phyloP scores from a whole-genome alignment of 2,113 vertebrate species.

The zebrafish (Danio rerio) region GRCz12tu NC_133196.1:18437501-18438000 shows the following conservation, averaged over 20 bases:
- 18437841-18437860: neutral
- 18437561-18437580: constrained; percentile 11
- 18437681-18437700: neutral
- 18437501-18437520: constrained; percentile 53
- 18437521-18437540: constrained; percentile 70
- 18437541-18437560: constrained; percentile 55
- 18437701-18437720: constrained; percentile 11
- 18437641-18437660: neutral
- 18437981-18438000: no score
- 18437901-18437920: neutral
- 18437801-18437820: constrained; percentile 6
- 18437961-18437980: no score
- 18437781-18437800: constrained; percentile 40
- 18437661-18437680: neutral
- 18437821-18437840: constrained; percentile 39
- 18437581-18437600: constrained; percentile 1
- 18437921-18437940: no score
- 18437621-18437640: constrained; percentile 12
- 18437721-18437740: neutral
- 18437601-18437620: neutral
- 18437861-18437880: neutral
- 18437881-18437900: neutral
- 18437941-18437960: no score
- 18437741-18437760: constrained; percentile 53
- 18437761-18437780: constrained; percentile 50